Evolutionary conservation across 2,888 invertebrate genomes (phyloP).

Genomic region (Rhingia campestris): DNA sequence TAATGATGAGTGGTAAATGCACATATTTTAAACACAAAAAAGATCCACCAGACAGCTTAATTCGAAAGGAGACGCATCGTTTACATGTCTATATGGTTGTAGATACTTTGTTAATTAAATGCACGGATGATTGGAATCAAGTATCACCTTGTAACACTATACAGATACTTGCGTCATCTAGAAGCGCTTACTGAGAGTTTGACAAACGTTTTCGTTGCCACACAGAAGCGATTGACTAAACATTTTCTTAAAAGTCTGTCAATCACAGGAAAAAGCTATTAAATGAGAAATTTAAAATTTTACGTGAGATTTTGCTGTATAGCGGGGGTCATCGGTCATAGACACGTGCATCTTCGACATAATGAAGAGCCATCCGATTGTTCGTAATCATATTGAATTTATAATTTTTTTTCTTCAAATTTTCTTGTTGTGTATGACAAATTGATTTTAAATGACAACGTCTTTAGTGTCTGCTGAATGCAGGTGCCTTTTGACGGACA

Average conservation of each 20-base stretch:
- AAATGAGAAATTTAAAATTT: slow-evolving; percentile 25
- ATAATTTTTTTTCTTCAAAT: slow-evolving; percentile 12
- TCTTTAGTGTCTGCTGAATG: background rate
- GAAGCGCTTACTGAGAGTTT: too few species aligned
- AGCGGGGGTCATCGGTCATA: slow-evolving; percentile 20
- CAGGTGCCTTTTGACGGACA: background rate
- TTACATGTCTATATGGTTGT: background rate
- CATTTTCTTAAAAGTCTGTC: too few species aligned
- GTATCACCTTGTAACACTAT: background rate
- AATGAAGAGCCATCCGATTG: slow-evolving; percentile 16
- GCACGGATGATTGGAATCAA: slow-evolving; percentile 28
- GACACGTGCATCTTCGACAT: slow-evolving; percentile 10
- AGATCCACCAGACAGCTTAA: too few species aligned
- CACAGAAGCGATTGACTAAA: too few species aligned
- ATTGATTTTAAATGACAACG: slow-evolving; percentile 7
- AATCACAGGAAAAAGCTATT: too few species aligned
- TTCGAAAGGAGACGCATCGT: too few species aligned
- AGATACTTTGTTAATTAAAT: slow-evolving; percentile 8
- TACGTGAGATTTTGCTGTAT: background rate
- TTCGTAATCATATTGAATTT: slow-evolving; percentile 20
- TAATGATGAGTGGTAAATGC: slow-evolving; percentile 4
- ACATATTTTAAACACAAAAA: too few species aligned
- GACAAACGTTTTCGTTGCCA: too few species aligned
- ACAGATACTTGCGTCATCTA: background rate
- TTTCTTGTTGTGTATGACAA: slow-evolving; percentile 20